These are phyloP conservation scores for Coranthus polyacanthus DNA, from an alignment of 2,797 vertebrate genomes.

Conservation along the genomic window DNA sequence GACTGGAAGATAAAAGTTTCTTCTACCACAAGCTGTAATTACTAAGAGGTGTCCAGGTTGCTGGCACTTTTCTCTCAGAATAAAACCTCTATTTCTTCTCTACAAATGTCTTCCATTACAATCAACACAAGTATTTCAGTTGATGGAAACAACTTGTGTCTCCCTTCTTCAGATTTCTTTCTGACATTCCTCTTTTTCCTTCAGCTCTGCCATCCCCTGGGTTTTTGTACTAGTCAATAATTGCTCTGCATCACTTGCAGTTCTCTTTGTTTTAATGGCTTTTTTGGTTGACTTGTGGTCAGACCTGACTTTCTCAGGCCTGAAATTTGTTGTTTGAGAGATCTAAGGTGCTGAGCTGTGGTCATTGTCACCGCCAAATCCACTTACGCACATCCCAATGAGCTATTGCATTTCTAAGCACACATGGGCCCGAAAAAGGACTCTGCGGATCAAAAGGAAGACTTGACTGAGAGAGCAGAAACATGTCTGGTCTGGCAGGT, in stretches of 20 bases:
- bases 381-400: constrained; percentile 60
- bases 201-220: constrained; percentile 40
- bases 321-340: constrained; percentile 59
- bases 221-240: constrained; percentile 73
- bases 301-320: constrained; percentile 58
- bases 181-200: constrained; percentile 47
- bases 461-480: constrained; percentile 31
- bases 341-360: constrained; percentile 46
- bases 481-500: neutral
- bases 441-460: constrained; percentile 54
- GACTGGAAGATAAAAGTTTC: constrained; percentile 26
- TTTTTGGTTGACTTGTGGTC: constrained; percentile 73
- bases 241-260: constrained; percentile 60
- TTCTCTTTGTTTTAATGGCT: constrained; percentile 77
- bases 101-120: constrained; percentile 30
- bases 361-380: constrained; percentile 55
- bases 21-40: constrained; percentile 34
- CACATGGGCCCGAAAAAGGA: constrained; percentile 62
- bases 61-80: constrained; percentile 36
- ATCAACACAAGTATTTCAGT: constrained; percentile 38
- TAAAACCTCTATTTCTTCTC: constrained; percentile 41
- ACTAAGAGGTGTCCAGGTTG: constrained; percentile 31
- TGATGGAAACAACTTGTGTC: constrained; percentile 47
- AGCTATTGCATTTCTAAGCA: constrained; percentile 52
- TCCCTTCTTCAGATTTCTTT: constrained; percentile 46